Base-by-base conservation (phyloP, 2,797 vertebrate genomes). In the Natrix natrix region DNA sequence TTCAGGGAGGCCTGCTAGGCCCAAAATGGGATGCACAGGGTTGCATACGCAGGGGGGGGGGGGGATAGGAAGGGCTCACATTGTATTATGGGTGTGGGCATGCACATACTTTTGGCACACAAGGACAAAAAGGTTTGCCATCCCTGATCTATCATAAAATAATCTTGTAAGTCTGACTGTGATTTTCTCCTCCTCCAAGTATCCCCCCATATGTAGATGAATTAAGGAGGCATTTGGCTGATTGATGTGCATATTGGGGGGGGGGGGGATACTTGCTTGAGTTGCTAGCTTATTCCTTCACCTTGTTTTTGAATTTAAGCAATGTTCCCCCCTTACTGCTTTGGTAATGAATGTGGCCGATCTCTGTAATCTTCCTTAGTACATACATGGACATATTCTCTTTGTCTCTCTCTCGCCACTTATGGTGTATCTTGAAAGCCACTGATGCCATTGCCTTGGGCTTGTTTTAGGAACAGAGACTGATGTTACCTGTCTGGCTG, bases 401-500 rank as follows among this genome's bases (percentile, higher is more conserved):
- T 48, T 48, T 83, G 20, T 43, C 69, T 48, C 20, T 48, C 74
- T 48, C 74, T 69, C 78, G 54, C 55, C 52, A 0, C 0, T 59
- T 87, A 89, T 90, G 86, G 32, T 92, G 95, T 95, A 93, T 91
- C 56, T 90, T 90, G 86, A 83, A 54, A 66, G 87, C 90, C 90
- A 88, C 7, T 93, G 90, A 93, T 95, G 86, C 88, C 13, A 61
- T 94, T 94, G 92, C 93, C 93, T 92, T 86, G 28, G 63, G 91
- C 87, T 93, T 94, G 94, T 94, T 96, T 93, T 92, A 86, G 87
- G 55, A 55, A 90, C 60, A 57, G 56, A 90, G 90, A 56, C 63
- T 87, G 83, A 94, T 91, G 91, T 93, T 91, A 95, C 93, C 0
- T 95, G 93, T 96, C 92, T 94, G 94, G 92, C 91, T 86, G 37